Base-by-base conservation (phyloP, 2,888 invertebrate species). In the Nomada goodeniana region DNA sequence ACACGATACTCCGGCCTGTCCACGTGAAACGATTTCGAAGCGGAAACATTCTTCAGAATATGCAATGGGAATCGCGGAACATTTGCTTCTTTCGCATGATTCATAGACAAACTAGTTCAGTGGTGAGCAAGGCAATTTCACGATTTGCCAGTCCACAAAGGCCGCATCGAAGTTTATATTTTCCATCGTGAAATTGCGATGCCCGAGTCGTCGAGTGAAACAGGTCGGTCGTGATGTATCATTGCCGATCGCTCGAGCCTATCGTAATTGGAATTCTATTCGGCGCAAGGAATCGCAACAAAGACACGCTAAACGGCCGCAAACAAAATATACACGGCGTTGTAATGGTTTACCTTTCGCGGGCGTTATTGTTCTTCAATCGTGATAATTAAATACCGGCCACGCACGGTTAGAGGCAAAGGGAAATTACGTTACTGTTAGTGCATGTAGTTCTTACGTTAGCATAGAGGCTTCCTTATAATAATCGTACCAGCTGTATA, bases 391-490 rank as follows among this genome's bases (percentile, higher is more conserved):
- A 13, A n/a, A n/a, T 13, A n/a, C 4, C 53, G n/a, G 61, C 18
- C 52, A 50, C 23, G 42, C 53, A 36, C 36, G 26, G 26, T 29
- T 47, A 15, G 7, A 44, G 23, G 20, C 47, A 44, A 44, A 15
- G 44, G 26, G 36, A 20, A 10, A 18, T 29, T 29, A 20, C 72
- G 13, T 59, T 59, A 69, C 7, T 11, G 2, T 69, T 36, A 70
- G 47, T 26, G 18, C 11, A 64, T 13, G 47, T 69, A 70, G 64
- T 20, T 23, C 0, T 42, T 44, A 18, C 36, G 52, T 69, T 79
- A 76, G 26, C 29, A 26, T 76, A 79, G 57, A 76, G 18, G 52
- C 69, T 59, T 52, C 44, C 50, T 76, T 80, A 76, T 70, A 70
- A 60, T 60, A 65, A 80, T 47, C 47, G 5, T 60, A 47, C 1